Evolutionary conservation across 2,888 invertebrate genomes (phyloP).

Genomic region (Drosophila ustulata): DNA sequence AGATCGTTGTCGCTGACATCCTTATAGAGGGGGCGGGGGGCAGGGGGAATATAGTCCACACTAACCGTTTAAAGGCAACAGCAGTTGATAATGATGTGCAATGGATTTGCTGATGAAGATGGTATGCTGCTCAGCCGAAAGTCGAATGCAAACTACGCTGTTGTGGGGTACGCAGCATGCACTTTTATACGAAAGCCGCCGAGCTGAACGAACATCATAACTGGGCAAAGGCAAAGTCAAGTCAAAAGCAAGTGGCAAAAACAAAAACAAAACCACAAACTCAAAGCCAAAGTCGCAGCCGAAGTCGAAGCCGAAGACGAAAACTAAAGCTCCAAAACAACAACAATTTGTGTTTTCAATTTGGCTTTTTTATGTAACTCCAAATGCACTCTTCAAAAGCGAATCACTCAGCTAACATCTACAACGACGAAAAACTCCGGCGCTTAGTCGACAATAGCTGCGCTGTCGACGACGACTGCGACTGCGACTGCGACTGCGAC

Average conservation of each 20-base stretch:
- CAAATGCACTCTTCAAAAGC: conserved; percentile 71
- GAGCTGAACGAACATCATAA: conserved; percentile 60
- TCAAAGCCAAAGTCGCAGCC: not conserved
- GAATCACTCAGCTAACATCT: conserved; percentile 44
- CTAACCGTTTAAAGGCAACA: conserved; percentile 72
- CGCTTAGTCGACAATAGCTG: conserved; percentile 34
- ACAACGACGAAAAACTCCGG: conserved; percentile 29
- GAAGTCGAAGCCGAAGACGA: not conserved
- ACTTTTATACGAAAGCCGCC: conserved; percentile 82
- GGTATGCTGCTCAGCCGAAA: conserved; percentile 72
- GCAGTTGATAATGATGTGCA: conserved; percentile 37
- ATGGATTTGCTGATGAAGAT: conserved; percentile 46
- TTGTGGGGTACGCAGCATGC: conserved; percentile 72
- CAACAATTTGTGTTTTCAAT: conserved; percentile 55
- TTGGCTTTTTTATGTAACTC: conserved; percentile 73
- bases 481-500: no score
- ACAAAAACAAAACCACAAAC: conserved; percentile 13
- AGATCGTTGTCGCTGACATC: not conserved
- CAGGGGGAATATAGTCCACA: conserved; percentile 23
- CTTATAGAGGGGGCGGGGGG: not conserved
- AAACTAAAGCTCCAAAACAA: conserved; percentile 20
- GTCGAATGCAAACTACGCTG: conserved; percentile 83
- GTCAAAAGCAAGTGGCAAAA: conserved; percentile 12
- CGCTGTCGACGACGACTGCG: conserved; percentile 5
- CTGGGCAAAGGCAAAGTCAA: conserved; percentile 25